Conservation (phyloP, 2,888 invertebrate genomes). For the Oxyscelio sp. region DNA sequence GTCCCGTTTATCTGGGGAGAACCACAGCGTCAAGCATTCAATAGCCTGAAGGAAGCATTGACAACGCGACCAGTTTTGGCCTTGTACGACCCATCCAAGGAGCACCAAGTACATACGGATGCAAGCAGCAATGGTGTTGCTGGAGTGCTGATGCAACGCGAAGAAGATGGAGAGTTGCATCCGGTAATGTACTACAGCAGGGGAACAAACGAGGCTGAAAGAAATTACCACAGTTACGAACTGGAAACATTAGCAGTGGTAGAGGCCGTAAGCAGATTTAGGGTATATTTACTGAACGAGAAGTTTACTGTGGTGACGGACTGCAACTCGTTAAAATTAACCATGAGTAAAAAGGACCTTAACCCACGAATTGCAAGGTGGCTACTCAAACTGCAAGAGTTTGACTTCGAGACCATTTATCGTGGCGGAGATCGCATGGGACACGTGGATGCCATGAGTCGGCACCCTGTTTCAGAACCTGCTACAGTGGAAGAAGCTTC, state of each 20-base stretch:
- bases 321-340: constrained; percentile 35
- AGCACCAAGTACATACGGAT: constrained; percentile 24
- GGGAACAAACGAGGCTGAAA: constrained; percentile 74
- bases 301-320: constrained; percentile 29
- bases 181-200: constrained; percentile 28
- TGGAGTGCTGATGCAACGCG: constrained; percentile 27
- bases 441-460: neutral
- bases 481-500: neutral
- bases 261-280: constrained; percentile 82
- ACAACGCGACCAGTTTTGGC: too few species aligned
- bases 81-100: neutral
- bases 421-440: neutral
- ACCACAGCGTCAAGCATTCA: too few species aligned
- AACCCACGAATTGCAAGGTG: constrained; percentile 33
- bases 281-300: constrained; percentile 79
- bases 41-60: too few species aligned
- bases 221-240: constrained; percentile 83
- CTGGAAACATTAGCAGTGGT: constrained; percentile 85
- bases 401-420: constrained; percentile 25
- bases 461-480: neutral
- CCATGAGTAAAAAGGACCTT: constrained; percentile 38
- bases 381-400: constrained; percentile 46
- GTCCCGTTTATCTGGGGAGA: neutral
- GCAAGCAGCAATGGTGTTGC: constrained; percentile 12
- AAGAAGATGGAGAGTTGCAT: neutral